These are phyloP conservation scores for Drosophila testacea DNA, from an alignment of 2,888 invertebrate genomes.

Conservation along the genomic window DNA sequence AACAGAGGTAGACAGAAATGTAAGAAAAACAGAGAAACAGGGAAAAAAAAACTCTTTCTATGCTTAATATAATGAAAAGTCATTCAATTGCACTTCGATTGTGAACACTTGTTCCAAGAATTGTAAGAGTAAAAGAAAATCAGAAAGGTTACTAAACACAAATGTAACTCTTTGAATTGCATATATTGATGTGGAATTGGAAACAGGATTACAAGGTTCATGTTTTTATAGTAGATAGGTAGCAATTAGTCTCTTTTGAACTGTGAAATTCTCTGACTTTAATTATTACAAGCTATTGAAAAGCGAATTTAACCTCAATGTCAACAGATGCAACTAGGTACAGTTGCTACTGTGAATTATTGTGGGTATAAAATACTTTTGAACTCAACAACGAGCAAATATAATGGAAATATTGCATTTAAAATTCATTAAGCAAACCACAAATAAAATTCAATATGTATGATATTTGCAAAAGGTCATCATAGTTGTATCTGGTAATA, in stretches of 20 bases:
- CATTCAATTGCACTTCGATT: conserved; percentile 67
- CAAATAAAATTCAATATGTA: conserved; percentile 34
- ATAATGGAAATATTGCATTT: conserved; percentile 10
- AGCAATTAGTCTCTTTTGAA: conserved; percentile 29
- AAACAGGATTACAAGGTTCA: conserved; percentile 17
- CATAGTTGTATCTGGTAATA: conserved; percentile 15
- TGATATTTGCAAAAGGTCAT: conserved; percentile 33
- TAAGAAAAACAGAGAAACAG: conserved; percentile 5
- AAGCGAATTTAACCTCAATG: conserved; percentile 2
- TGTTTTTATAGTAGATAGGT: background rate
- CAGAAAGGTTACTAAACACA: conserved; percentile 22
- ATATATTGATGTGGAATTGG: conserved; percentile 29
- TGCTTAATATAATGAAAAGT: conserved; percentile 70
- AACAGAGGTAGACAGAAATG: conserved; percentile 12
- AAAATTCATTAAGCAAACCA: conserved; percentile 35
- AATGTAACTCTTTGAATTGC: conserved; percentile 29
- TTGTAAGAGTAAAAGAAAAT: background rate
- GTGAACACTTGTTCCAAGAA: conserved; percentile 18
- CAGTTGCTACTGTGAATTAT: conserved; percentile 1
- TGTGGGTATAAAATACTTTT: background rate
- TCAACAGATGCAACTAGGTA: background rate
- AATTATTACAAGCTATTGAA: conserved; percentile 5
- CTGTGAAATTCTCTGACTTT: background rate
- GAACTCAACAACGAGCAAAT: background rate
- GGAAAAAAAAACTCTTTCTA: conserved; percentile 20